phyloP scores from a whole-genome alignment of 2,888 invertebrate genomes.

The Serripes groenlandicus region DNA sequence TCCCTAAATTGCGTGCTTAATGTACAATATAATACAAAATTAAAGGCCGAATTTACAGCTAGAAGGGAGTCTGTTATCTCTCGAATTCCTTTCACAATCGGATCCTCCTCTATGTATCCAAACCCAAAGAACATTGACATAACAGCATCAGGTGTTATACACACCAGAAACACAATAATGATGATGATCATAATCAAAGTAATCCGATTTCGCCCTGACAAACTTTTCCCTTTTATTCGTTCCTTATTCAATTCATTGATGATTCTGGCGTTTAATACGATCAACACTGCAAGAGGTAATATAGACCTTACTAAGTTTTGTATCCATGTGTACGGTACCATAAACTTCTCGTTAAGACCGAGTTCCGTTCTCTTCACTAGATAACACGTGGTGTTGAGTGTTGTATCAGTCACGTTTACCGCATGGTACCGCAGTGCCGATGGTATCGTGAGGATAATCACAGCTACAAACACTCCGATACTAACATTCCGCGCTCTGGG shows the following conservation, averaged over 20 bases:
- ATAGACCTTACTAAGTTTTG: conserved; percentile 83
- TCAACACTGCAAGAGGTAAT: conserved; percentile 83
- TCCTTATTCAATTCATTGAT: conserved; percentile 82
- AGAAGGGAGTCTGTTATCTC: conserved; percentile 85
- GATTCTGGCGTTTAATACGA: conserved; percentile 82
- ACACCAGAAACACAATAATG: conserved; percentile 84
- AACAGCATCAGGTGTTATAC: conserved; percentile 85
- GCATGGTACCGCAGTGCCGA: conserved; percentile 82
- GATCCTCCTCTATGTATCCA: conserved; percentile 84
- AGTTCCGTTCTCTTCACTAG: conserved; percentile 75
- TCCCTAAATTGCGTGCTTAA: conserved; percentile 84
- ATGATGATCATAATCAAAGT: conserved; percentile 85
- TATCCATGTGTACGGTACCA: conserved; percentile 82
- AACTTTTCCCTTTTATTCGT: conserved; percentile 78
- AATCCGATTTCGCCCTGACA: conserved; percentile 83
- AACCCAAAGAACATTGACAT: conserved; percentile 85
- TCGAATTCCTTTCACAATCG: conserved; percentile 82
- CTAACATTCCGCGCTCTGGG: conserved; percentile 79
- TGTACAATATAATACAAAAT: conserved; percentile 84
- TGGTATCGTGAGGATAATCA: conserved; percentile 82
- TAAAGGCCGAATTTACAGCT: conserved; percentile 84
- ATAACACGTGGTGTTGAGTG: conserved; percentile 73
- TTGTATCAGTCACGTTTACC: conserved; percentile 68
- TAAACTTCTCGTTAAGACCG: conserved; percentile 79
- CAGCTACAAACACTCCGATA: conserved; percentile 79